These are phyloP conservation scores for Symphodus melops DNA, from an alignment of 2,113 vertebrate species.

Conservation along the genomic window DNA sequence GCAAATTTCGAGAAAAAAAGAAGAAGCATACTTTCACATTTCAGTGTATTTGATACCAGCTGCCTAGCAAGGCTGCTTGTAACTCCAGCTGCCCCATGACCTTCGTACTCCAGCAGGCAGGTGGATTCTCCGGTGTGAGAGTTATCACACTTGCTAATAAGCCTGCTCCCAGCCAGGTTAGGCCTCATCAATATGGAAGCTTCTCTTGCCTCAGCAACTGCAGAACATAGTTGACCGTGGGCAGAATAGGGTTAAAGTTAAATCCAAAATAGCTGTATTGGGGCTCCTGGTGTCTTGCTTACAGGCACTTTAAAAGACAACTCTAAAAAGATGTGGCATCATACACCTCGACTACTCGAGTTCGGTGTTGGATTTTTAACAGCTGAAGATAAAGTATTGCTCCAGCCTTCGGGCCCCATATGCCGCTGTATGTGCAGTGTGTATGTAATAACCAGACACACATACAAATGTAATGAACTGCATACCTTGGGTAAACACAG, in stretches of 20 bases:
- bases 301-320: constrained; percentile 7
- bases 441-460: constrained; percentile 68
- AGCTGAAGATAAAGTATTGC: constrained; percentile 44
- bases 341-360: neutral
- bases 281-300: constrained; percentile 36
- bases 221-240: neutral
- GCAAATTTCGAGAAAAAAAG: too few species aligned
- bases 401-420: constrained; percentile 42
- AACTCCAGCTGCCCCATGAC: constrained; percentile 77
- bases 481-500: constrained; percentile 64
- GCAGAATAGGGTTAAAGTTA: constrained; percentile 4
- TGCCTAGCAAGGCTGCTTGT: constrained; percentile 66
- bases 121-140: constrained; percentile 76
- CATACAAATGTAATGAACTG: constrained; percentile 73
- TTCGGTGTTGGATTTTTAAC: constrained; percentile 28
- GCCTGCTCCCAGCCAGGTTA: constrained; percentile 77
- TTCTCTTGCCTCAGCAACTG: constrained; percentile 69
- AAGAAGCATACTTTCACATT: constrained; percentile 61
- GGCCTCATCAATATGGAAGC: constrained; percentile 81
- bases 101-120: constrained; percentile 84
- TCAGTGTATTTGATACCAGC: constrained; percentile 76
- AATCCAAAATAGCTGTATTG: neutral
- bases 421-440: constrained; percentile 53
- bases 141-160: constrained; percentile 83
- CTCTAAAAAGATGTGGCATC: neutral